Base-by-base conservation (phyloP, 2,113 vertebrate species). In the Chauna torquata region DNA sequence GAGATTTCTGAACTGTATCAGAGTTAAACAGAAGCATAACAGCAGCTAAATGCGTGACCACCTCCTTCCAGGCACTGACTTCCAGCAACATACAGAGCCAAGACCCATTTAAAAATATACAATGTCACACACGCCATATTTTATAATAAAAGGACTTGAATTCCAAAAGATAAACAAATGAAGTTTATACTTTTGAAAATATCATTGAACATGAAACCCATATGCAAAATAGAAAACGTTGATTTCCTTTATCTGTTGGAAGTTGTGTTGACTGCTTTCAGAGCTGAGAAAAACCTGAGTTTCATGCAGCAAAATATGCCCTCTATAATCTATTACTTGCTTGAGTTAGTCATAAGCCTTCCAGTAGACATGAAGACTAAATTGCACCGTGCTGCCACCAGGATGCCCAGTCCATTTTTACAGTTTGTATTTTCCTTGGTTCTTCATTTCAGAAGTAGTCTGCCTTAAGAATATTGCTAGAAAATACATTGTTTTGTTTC, bases 321-420 rank as follows among this genome's bases (percentile, higher is more conserved):
- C 49, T 62, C 25, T 28, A 5, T 50, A n/a, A 65, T 30, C 45
- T 44, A 5, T 28, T 44, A 15, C 47, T 84, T 49, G 9, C 20
- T 20, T 27, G 18, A 61, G 25, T 27, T 36, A 85, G 36, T 2
- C 6, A 5, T 7, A 17, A 23, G n/a, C 70, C 78, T 91, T 96
- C 49, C 61, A 57, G 80, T 19, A 55, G 40, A 74, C 59, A 81
- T 58, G 8, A 52, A 70, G 65, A 52, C 42, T 64, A 44, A 74
- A 58, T 16, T 89, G 70, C 72, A 68, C 69, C 6, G 1, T 74
- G 70, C 72, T 97, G 90, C 94, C 95, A 96, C 94, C 34, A 34
- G 91, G 84, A 97, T 94, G 91, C 90, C 97, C 28, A 71, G 18
- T 32, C 64, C 88, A 66, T 47, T 79, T 80, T 88, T 79, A 79